Evolutionary conservation across 1,140 invertebrate genomes (phyloP).

Genomic region (Pseudomyrmex cubaensis): DNA sequence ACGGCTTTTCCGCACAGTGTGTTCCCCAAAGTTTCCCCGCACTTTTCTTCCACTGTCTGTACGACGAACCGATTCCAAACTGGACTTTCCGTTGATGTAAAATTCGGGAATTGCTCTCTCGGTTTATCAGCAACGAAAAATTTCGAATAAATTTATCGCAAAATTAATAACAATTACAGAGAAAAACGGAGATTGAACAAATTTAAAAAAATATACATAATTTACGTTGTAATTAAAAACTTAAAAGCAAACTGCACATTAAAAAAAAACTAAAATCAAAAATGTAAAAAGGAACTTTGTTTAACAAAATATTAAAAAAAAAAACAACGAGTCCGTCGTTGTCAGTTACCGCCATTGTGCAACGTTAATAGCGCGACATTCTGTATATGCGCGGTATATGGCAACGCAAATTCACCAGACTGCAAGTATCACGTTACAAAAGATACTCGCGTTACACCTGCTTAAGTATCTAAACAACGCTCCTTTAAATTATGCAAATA

Average conservation of each 20-base stretch:
- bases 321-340: background rate
- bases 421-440: constrained; percentile 52
- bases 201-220: no score
- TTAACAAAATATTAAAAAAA: no score
- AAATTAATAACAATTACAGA: background rate
- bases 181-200: no score
- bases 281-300: no score
- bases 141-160: no score
- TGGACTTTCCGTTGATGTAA: constrained; percentile 29
- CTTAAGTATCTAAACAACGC: constrained; percentile 52
- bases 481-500: constrained; percentile 59
- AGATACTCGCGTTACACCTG: constrained; percentile 58
- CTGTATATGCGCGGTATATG: constrained; percentile 12
- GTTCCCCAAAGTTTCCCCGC: background rate
- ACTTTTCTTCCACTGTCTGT: constrained; percentile 4
- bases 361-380: constrained; percentile 21
- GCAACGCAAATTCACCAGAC: constrained; percentile 42
- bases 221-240: no score
- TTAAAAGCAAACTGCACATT: no score
- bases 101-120: constrained; percentile 15
- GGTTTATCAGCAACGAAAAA: background rate
- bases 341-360: background rate
- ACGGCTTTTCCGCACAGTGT: background rate
- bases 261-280: no score
- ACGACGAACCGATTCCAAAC: constrained; percentile 17